These are phyloP conservation scores for Dipodomys merriami DNA, from an alignment of 2,113 vertebrate species.

Conservation along the genomic window DNA sequence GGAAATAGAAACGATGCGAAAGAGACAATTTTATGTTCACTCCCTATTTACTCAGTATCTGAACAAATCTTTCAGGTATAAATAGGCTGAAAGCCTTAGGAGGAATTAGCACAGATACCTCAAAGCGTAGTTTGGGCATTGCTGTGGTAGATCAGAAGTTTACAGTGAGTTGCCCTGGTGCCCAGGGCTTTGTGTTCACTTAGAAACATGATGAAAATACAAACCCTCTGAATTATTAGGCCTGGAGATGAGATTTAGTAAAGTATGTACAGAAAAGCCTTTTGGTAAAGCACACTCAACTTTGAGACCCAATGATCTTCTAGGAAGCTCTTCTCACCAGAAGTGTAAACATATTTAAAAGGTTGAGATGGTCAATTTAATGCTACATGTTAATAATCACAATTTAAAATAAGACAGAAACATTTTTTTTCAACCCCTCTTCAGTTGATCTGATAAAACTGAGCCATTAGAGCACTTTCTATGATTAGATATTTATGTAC, in stretches of 20 bases:
- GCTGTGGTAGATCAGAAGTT: background rate
- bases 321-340: background rate
- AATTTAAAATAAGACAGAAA: constrained; percentile 19
- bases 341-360: background rate
- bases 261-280: background rate
- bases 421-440: background rate
- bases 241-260: background rate
- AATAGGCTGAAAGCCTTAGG: background rate
- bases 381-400: background rate
- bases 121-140: background rate
- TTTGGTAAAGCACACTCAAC: background rate
- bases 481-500: constrained; percentile 12
- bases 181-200: background rate
- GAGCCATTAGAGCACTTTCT: background rate
- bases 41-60: background rate
- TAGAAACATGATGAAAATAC: background rate
- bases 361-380: background rate
- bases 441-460: constrained; percentile 38
- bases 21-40: background rate
- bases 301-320: background rate
- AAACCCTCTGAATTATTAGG: background rate
- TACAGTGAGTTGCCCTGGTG: background rate
- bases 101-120: no score
- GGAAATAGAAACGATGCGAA: background rate
- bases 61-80: background rate